Percentiles rank a stretch among this genome's conserved stretches.
phyloP scores from a whole-genome alignment of 2,888 invertebrate species.

The Linyphia triangularis region DNA sequence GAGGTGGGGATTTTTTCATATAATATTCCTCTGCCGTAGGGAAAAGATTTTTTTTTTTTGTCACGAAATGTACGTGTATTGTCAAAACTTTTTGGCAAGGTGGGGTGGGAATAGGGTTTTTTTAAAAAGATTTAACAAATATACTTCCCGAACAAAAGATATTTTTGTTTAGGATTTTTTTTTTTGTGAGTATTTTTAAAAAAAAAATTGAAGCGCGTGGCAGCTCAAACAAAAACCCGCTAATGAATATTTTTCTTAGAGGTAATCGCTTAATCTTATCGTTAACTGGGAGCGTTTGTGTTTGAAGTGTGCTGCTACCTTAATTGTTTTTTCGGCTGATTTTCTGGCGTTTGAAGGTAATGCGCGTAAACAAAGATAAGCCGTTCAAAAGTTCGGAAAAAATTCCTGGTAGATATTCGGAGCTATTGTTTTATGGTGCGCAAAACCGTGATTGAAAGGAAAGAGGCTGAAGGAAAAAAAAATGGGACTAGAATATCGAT shows the following conservation, averaged over 20 bases:
- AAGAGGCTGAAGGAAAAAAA: too few relatives aligned
- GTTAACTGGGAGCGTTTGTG: slow-evolving; percentile 54
- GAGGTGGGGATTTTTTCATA: not conserved
- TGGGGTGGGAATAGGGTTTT: slow-evolving; percentile 11
- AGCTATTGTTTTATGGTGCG: slow-evolving; percentile 12
- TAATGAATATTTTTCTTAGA: slow-evolving; percentile 70
- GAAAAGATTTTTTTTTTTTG: slow-evolving; percentile 8
- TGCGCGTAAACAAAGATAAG: slow-evolving; percentile 66
- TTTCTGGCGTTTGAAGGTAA: slow-evolving; percentile 23
- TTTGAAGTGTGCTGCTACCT: slow-evolving; percentile 52
- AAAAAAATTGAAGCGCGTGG: slow-evolving; percentile 13
- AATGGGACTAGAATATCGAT: too few relatives aligned
- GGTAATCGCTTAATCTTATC: slow-evolving; percentile 73
- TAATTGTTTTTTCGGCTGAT: slow-evolving; percentile 23
- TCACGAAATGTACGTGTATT: slow-evolving; percentile 36
- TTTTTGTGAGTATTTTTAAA: not conserved
- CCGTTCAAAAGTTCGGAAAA: slow-evolving; percentile 2
- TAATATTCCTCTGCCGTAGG: slow-evolving; percentile 36
- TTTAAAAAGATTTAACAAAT: slow-evolving; percentile 73
- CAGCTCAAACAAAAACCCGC: slow-evolving; percentile 56
- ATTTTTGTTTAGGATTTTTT: slow-evolving; percentile 22
- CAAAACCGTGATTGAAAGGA: not conserved
- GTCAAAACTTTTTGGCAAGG: slow-evolving; percentile 52
- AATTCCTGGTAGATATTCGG: not conserved
- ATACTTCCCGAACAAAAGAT: slow-evolving; percentile 64